Conservation (phyloP, 1,140 invertebrate species). For the Dendrolimus kikuchii region DNA sequence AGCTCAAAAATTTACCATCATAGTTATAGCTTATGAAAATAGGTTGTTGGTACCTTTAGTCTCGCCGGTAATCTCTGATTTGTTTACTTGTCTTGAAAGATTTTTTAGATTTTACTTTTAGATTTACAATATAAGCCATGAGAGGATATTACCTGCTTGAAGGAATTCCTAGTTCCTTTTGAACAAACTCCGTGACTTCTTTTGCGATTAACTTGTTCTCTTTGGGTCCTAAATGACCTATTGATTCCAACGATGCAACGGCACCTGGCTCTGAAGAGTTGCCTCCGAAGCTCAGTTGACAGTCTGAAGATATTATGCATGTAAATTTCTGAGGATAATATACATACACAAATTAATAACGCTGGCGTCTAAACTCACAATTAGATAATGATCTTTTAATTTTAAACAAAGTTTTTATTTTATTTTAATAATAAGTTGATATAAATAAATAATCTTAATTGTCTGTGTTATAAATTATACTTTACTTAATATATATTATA, state of each 20-base stretch:
- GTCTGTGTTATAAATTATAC: not conserved
- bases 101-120: too few species aligned
- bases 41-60: too few species aligned
- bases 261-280: constrained; percentile 27
- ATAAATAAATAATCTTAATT: not conserved
- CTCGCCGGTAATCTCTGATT: too few species aligned
- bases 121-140: not conserved
- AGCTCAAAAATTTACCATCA: too few species aligned
- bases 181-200: constrained; percentile 30
- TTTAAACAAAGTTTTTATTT: not conserved
- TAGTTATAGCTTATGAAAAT: too few species aligned
- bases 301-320: constrained; percentile 30
- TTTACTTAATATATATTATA: not conserved
- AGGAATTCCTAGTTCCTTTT: constrained; percentile 34
- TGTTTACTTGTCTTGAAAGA: too few species aligned
- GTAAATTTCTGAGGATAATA: constrained; percentile 33
- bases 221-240: constrained; percentile 37
- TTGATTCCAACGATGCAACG: constrained; percentile 41
- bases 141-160: constrained; percentile 26
- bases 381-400: too few species aligned
- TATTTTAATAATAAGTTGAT: not conserved
- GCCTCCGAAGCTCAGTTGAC: constrained; percentile 25
- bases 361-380: too few species aligned
- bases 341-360: not conserved
- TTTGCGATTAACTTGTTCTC: constrained; percentile 34